Base-by-base conservation (phyloP, 1,140 invertebrate genomes). In the Lepidurus packardi region DNA sequence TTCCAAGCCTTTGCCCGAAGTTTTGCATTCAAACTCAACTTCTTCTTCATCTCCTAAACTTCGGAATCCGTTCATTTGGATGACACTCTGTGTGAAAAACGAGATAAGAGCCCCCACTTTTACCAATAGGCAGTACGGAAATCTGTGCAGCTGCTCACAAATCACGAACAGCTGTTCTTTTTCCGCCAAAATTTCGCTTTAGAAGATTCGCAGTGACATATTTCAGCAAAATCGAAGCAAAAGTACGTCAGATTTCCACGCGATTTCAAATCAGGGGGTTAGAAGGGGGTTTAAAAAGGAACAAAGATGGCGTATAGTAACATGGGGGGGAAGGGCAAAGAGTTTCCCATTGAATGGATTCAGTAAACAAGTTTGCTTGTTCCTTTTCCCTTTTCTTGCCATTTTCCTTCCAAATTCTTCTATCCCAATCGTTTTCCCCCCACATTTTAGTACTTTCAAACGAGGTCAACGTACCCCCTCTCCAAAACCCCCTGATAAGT, bases 61-160 rank as follows among this genome's bases (percentile, higher is more conserved):
- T 73, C 94, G 89, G 84, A 96, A 96, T 1, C 94, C 94, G 73
- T 87, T 85, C 92, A 95, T 95, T 85, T 94, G 90, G 81, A 96
- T 94, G 16, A 94, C 93, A 81, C 93, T 94, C 94, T 96, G 87
- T 79, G 86, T 86, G 81, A 75, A 77, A 79, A 34, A 79, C 21
- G 13, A 34, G 34, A 34, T 3, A 34, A 34, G 34, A 4, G 34
- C 34, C 34, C 34, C 34, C 34, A 34, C 34, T 34, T 34, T 34
- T 34, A 34, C 34, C 34, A 34, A 34, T 34, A 34, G 34, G 34
- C 1, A 34, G 34, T 34, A 34, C 2, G 34, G 34, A 34, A 34
- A 34, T 34, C 2, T 34, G 3, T 34, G 34, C 34, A 34, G 34
- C 34, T 34, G 34, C 34, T 34, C 34, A 34, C 34, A 34, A 34